phyloP scores from a whole-genome alignment of 2,797 vertebrate genomes.

The Myotis vivesi region DNA sequence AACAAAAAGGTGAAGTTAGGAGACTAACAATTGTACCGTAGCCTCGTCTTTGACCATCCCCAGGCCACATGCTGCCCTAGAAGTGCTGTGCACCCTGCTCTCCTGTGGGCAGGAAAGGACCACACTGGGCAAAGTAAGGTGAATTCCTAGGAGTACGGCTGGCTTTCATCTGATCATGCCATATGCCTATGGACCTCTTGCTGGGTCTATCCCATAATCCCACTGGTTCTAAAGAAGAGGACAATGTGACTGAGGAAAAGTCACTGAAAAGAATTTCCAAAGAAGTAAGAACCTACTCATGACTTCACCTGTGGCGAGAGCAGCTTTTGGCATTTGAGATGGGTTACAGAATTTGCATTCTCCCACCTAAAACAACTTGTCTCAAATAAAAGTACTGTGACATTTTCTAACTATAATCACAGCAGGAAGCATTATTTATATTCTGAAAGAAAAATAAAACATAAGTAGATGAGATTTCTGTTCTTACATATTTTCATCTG shows the following conservation, averaged over 20 bases:
- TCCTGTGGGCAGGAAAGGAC: neutral
- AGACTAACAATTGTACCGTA: neutral
- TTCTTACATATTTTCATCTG: neutral
- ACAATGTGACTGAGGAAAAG: neutral
- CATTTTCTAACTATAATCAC: neutral
- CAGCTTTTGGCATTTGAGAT: neutral
- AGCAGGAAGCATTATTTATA: neutral
- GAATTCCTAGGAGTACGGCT: neutral
- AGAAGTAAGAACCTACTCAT: neutral
- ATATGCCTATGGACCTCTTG: too few species aligned
- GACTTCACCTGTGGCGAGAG: neutral
- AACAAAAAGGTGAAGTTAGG: neutral
- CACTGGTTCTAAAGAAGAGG: neutral
- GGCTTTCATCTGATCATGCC: neutral
- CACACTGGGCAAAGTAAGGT: neutral
- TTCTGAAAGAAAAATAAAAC: neutral
- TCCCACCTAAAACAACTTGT: neutral
- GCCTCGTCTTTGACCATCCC: neutral
- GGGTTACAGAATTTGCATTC: neutral
- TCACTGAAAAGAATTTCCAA: neutral
- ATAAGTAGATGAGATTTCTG: neutral
- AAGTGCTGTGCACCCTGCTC: rapidly evolving
- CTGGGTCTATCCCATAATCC: neutral
- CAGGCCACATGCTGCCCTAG: neutral
- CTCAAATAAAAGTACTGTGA: neutral